A percentile compares a stretch with the other conserved stretches of the same genome.
Conservation (phyloP, 1,140 invertebrate species). For the Drosophila varians region DNA sequence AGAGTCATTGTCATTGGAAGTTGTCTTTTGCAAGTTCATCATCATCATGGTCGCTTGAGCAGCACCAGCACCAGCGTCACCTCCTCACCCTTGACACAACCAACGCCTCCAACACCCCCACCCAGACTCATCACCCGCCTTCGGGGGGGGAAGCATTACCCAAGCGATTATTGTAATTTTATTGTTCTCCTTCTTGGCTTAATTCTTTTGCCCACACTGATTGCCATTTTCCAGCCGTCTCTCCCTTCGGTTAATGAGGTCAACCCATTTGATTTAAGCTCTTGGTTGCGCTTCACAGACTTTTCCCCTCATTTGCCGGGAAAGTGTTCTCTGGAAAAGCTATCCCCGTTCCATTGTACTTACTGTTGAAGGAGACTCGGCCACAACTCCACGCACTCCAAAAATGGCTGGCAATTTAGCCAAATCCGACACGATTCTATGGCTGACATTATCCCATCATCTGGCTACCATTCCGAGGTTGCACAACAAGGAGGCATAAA, state of each 20-base stretch:
- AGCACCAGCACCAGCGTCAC: constrained; percentile 4
- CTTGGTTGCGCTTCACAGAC: constrained; percentile 64
- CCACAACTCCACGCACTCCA: constrained; percentile 35
- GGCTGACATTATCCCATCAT: constrained; percentile 52
- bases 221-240: constrained; percentile 25
- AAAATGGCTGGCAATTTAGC: constrained; percentile 46
- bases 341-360: constrained; percentile 39
- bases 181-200: constrained; percentile 60
- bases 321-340: constrained; percentile 63
- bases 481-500: constrained; percentile 24
- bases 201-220: constrained; percentile 55
- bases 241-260: constrained; percentile 63
- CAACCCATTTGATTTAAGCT: constrained; percentile 54
- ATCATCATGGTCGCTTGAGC: constrained; percentile 66
- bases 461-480: constrained; percentile 25
- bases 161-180: constrained; percentile 79
- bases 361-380: background rate
- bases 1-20: constrained; percentile 46
- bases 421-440: constrained; percentile 53
- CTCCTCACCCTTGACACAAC: background rate
- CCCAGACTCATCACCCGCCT: background rate
- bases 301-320: constrained; percentile 43
- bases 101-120: background rate
- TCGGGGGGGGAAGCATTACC: constrained; percentile 38
- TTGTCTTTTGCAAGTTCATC: constrained; percentile 72